A percentile compares a stretch with the other conserved stretches of the same genome.
These are phyloP conservation scores for Zosterops hypoxanthus DNA, from an alignment of 2,113 vertebrate species.

Conservation along the genomic window DNA sequence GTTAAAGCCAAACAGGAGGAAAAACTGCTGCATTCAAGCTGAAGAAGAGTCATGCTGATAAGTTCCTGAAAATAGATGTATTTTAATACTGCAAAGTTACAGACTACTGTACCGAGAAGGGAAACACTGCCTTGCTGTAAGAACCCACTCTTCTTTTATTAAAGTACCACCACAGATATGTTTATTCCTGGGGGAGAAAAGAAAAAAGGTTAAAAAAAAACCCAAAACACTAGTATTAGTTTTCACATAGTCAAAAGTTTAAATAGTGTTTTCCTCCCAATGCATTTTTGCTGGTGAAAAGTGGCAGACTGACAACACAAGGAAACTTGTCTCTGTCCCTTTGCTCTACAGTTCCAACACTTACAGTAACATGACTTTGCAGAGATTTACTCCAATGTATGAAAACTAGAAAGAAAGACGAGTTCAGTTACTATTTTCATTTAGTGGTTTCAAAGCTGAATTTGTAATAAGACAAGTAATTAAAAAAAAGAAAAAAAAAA, in stretches of 20 bases:
- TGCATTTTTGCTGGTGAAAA: background rate
- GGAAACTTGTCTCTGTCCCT: background rate
- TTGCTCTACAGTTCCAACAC: background rate
- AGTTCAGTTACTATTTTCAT: background rate
- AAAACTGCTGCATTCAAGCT: background rate
- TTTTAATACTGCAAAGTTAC: background rate
- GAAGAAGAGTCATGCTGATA: background rate
- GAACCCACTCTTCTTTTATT: conserved; percentile 93
- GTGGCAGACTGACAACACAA: background rate
- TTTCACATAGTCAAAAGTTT: background rate
- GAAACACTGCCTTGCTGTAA: conserved; percentile 95
- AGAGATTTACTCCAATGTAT: background rate
- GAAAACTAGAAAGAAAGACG: background rate
- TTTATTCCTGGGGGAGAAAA: conserved; percentile 74
- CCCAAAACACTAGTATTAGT: background rate
- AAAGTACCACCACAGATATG: conserved; percentile 97
- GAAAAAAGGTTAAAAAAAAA: rapidly evolving
- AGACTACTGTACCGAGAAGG: conserved; percentile 87
- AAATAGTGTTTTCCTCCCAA: background rate
- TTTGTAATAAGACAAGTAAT: background rate
- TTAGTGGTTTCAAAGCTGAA: background rate
- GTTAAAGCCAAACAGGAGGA: conserved; percentile 22
- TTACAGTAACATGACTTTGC: background rate
- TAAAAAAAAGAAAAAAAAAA: background rate
- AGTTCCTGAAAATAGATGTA: background rate